Base-by-base conservation (phyloP, 2,888 invertebrate species). In the Andrena haemorrhoa region DNA sequence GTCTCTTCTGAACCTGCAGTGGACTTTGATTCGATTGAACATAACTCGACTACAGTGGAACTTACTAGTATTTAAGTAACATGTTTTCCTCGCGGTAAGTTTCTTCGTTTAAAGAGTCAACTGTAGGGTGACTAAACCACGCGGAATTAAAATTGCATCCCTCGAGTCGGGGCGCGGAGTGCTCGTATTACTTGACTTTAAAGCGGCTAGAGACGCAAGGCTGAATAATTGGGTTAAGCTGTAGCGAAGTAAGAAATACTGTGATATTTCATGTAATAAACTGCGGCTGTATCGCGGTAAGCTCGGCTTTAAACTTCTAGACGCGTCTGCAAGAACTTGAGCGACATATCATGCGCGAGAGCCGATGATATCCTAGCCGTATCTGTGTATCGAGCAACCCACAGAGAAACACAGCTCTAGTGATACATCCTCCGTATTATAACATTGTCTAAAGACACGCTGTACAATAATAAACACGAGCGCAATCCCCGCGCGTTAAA, bases 251-350 rank as follows among this genome's bases (percentile, higher is more conserved):
- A 74, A 75, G 77, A 82, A 83, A 76, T 86, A 83, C 72, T 60
- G 60, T 70, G 79, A 86, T 87, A 88, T 88, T 86, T 88, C 75
- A 77, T 79, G 86, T 73, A 88, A 86, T 87, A 80, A 88, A 79
- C 80, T 79, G 74, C 61, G 79, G 75, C 73, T 70, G 79, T 76
- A 78, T 87, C 83, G 76, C 77, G 80, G 80, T 78, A 83, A 80
- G 85, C 75, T 85, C 70, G 63, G 80, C 83, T 86, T 86, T 79
- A 88, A 87, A 86, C 75, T 87, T 87, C 53, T 51, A 49, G 66
- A 63, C 71, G 72, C 65, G 79, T 79, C 76, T 72, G 71, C 47
- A 73, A 68, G 63, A 76, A 74, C 77, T 80, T 76, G 76, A 81
- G 75, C 83, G 83, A 83, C 80, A 80, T 80, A 80, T 80, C 73